Evolutionary conservation across 2,888 invertebrate species (phyloP).

Genomic region (Mesorhabditis spiculigera): DNA sequence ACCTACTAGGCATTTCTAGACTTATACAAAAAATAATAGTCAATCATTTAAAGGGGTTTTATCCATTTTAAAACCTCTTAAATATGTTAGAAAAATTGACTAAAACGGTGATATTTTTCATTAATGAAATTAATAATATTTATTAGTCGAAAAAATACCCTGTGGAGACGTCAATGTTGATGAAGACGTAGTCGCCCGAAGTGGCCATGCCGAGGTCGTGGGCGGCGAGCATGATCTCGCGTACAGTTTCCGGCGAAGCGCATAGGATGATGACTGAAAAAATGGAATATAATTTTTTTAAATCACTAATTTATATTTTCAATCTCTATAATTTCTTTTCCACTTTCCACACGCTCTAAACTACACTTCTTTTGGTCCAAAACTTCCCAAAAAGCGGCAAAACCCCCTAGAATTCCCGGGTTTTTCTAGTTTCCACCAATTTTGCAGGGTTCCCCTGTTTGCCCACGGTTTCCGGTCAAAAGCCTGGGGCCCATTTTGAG

Average conservation of each 20-base stretch:
- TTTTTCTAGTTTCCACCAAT: too few relatives aligned
- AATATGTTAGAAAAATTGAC: too few relatives aligned
- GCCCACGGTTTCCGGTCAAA: too few relatives aligned
- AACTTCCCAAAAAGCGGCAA: not conserved
- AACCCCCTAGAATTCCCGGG: too few relatives aligned
- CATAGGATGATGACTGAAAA: conserved; percentile 87
- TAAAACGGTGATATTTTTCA: too few relatives aligned
- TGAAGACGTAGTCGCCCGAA: conserved; percentile 94
- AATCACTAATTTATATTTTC: not conserved
- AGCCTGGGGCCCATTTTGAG: too few relatives aligned
- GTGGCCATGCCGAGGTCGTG: conserved; percentile 90
- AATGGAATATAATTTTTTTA: conserved; percentile 17
- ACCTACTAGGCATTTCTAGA: too few relatives aligned
- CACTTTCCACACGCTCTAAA: not conserved
- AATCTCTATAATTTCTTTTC: not conserved
- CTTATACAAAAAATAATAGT: too few relatives aligned
- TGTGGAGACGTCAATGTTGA: conserved; percentile 92
- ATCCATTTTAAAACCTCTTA: too few relatives aligned
- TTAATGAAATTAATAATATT: too few relatives aligned
- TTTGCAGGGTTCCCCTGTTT: too few relatives aligned
- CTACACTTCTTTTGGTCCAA: not conserved
- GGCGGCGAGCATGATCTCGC: conserved; percentile 88
- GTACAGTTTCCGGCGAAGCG: conserved; percentile 78
- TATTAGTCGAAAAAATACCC: conserved; percentile 69
- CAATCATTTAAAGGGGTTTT: too few relatives aligned